phyloP scores from a whole-genome alignment of 2,797 vertebrate genomes.

The Cuniculus paca region DNA sequence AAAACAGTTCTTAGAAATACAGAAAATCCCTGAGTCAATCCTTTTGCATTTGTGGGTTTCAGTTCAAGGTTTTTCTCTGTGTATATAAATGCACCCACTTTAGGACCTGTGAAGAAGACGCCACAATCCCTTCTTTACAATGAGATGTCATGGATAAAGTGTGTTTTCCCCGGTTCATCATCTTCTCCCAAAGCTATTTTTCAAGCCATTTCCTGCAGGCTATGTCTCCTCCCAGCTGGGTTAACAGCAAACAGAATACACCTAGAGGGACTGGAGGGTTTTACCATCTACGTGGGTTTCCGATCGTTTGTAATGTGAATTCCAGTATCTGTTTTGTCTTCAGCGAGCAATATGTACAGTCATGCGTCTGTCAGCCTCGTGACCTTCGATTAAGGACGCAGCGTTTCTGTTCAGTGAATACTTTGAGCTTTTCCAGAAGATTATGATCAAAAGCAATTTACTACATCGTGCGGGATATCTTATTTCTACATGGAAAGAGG shows the following conservation, averaged over 20 bases:
- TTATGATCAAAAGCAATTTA: slow-evolving; percentile 87
- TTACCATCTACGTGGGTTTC: slow-evolving; percentile 91
- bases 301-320: slow-evolving; percentile 93
- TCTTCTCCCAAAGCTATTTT: slow-evolving; percentile 78
- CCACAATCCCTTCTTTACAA: neutral
- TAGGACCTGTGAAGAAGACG: slow-evolving; percentile 30
- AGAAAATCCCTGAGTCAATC: neutral
- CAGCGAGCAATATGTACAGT: slow-evolving; percentile 98
- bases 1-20: slow-evolving; percentile 27
- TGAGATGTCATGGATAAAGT: neutral
- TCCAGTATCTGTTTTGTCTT: slow-evolving; percentile 93
- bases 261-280: slow-evolving; percentile 85
- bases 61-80: slow-evolving; percentile 21
- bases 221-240: slow-evolving; percentile 89
- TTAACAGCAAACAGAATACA: slow-evolving; percentile 87
- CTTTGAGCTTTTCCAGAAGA: slow-evolving; percentile 93
- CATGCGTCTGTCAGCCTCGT: slow-evolving; percentile 94
- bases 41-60: slow-evolving; percentile 42
- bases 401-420: slow-evolving; percentile 93
- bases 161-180: slow-evolving; percentile 64
- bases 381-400: slow-evolving; percentile 91
- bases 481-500: slow-evolving; percentile 87
- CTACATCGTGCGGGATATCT: slow-evolving; percentile 86
- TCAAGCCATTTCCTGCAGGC: slow-evolving; percentile 84
- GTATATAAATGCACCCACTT: neutral